Base-by-base conservation (phyloP, 2,113 vertebrate genomes). In the Saimiri boliviensis region DNA sequence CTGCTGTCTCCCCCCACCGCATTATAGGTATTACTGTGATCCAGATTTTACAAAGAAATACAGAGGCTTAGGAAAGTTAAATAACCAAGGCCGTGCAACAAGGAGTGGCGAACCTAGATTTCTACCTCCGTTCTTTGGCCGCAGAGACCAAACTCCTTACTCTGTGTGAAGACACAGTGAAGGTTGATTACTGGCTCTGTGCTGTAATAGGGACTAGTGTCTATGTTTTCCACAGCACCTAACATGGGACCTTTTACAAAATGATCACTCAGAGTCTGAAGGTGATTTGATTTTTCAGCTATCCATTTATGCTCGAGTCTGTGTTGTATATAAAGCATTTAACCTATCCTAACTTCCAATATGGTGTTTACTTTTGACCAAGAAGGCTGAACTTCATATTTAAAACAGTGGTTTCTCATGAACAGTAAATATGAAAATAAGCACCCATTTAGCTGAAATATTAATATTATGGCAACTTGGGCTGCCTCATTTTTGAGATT, bases 1-100 rank as follows among this genome's bases (percentile, higher is more conserved):
- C 42, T 1, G 4, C 40, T 3, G 23, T 45, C 3, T 1, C 25
- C 45, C 45, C 16, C 83, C 23, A 68, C 9, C 1, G 4, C 23
- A 9, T 42, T 66, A 16, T 13, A 32, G 30, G 42, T 35, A 8
- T 79, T 47, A 17, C 19, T 80, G 3, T 37, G 17, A 45, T 32
- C 45, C 54, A 7, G 0, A n/a, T n/a, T 63, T 79, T 52, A 45
- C 13, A 14, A 19, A 71, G 13, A 79, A 30, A 20, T 27, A 20
- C 32, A 35, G 70, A 58, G 23, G 9, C 68, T 25, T 23, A 5
- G 35, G n/a, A 32, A 58, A 56, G 58, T 54, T 73, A 32, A 27
- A 8, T 27, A 42, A 13, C 52, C 11, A 52, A 68, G 60, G n/a
- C 76, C 37, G 3, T 6, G n/a, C 4, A 11, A 14, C 2, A 13